Conservation (phyloP, 1,140 invertebrate species). For the Musca vetustissima region DNA sequence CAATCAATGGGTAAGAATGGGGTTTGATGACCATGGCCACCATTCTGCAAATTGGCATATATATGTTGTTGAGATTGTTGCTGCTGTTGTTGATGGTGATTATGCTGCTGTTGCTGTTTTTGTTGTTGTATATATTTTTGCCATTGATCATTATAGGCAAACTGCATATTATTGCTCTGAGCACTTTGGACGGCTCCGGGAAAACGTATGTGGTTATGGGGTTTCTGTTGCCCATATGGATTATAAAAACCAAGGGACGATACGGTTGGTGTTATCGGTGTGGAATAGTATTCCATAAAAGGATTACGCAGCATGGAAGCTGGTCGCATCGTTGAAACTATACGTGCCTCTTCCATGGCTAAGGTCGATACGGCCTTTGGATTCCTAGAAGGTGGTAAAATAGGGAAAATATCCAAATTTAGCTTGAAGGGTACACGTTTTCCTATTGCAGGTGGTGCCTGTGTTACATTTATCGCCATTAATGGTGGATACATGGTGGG, state of each 20-base stretch:
- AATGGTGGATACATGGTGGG: constrained; percentile 32
- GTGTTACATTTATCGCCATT: constrained; percentile 39
- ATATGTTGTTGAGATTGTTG: not conserved
- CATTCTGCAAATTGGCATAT: constrained; percentile 2
- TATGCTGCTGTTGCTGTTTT: constrained; percentile 34
- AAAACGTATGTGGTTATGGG: constrained; percentile 27
- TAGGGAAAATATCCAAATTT: constrained; percentile 49
- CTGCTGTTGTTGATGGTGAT: constrained; percentile 26
- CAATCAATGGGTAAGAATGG: constrained; percentile 25
- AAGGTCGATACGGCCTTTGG: constrained; percentile 1
- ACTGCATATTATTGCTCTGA: constrained; percentile 30
- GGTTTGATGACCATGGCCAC: constrained; percentile 11
- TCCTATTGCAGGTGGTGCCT: constrained; percentile 32
- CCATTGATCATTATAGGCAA: constrained; percentile 42
- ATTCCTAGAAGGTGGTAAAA: constrained; percentile 32
- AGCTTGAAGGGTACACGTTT: constrained; percentile 47
- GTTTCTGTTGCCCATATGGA: constrained; percentile 32
- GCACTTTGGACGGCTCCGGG: constrained; percentile 28
- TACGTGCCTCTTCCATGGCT: constrained; percentile 21
- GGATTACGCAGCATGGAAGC: constrained; percentile 44
- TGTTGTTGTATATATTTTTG: constrained; percentile 31
- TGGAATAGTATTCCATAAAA: constrained; percentile 38
- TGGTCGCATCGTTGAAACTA: constrained; percentile 35
- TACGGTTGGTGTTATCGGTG: constrained; percentile 32
- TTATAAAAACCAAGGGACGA: constrained; percentile 4